A percentile compares a stretch with the other conserved stretches of the same genome.
Conservation (phyloP, 2,113 vertebrate species). For the Clarias macrocephalus region DNA sequence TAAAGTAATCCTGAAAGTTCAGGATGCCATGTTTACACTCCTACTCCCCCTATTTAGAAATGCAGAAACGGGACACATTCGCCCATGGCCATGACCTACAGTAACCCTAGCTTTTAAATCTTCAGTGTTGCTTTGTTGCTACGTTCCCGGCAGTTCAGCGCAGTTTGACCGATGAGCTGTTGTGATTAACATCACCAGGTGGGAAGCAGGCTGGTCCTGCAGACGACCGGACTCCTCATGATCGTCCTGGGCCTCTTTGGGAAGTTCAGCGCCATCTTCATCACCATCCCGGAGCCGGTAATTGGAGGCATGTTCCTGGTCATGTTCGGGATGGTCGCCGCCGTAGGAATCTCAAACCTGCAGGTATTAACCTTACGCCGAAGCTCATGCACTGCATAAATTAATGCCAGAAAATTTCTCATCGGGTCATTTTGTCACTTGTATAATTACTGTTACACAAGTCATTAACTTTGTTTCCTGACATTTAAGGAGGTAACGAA, state of each 20-base stretch:
- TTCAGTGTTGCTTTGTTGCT: not conserved
- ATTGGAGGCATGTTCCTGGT: constrained; percentile 82
- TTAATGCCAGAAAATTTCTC: too few species aligned
- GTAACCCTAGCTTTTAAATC: not conserved
- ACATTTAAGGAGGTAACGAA: not conserved
- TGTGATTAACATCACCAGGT: constrained; percentile 61
- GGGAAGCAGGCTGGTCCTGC: constrained; percentile 76
- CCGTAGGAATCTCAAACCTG: constrained; percentile 78
- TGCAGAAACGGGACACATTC: not conserved
- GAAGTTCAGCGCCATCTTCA: constrained; percentile 78
- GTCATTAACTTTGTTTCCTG: not conserved
- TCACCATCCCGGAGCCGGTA: constrained; percentile 78
- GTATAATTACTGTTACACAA: not conserved
- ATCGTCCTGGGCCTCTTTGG: constrained; percentile 76
- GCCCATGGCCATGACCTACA: not conserved
- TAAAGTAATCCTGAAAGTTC: not conserved
- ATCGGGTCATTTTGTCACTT: too few species aligned
- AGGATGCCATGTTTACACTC: not conserved
- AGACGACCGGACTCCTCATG: constrained; percentile 75
- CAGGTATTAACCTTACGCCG: constrained; percentile 63
- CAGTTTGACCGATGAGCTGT: not conserved
- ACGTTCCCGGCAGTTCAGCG: not conserved
- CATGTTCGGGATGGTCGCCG: constrained; percentile 81
- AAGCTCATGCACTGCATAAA: not conserved
- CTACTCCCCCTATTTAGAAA: not conserved